Evolutionary conservation across 2,113 vertebrate species (phyloP).

Genomic region (Stigmatopora argus): DNA sequence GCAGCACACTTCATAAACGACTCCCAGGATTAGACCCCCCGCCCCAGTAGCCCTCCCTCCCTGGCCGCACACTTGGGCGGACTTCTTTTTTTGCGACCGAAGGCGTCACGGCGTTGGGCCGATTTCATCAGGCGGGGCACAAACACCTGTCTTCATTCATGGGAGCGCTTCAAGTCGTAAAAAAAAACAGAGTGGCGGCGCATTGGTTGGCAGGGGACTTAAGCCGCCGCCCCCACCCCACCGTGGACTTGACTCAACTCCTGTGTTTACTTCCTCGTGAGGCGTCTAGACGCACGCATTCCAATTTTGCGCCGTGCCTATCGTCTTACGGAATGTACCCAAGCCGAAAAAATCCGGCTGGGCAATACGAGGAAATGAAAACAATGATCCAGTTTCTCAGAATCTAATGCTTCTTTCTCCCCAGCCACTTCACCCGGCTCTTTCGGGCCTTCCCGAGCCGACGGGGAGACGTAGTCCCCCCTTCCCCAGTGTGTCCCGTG

Average conservation of each 20-base stretch:
- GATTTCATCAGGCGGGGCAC: slow-evolving; percentile 46
- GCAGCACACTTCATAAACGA: slow-evolving; percentile 50
- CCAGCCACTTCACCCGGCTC: no score
- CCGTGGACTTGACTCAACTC: slow-evolving; percentile 9
- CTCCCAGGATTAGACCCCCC: slow-evolving; percentile 40
- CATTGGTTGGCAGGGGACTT: slow-evolving; percentile 3
- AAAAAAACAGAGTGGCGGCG: slow-evolving; percentile 18
- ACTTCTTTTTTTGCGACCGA: slow-evolving; percentile 38
- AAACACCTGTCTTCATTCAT: slow-evolving; percentile 49
- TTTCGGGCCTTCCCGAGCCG: no score
- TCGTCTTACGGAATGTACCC: slow-evolving; percentile 35
- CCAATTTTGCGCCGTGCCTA: slow-evolving; percentile 11
- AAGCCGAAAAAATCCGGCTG: not conserved
- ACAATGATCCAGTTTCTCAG: not conserved
- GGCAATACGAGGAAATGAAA: not conserved
- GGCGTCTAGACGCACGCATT: slow-evolving; percentile 47
- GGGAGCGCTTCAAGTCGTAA: slow-evolving; percentile 23
- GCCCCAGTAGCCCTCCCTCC: slow-evolving; percentile 9
- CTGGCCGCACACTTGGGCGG: slow-evolving; percentile 16
- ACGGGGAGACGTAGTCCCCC: no score
- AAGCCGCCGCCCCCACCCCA: not conserved
- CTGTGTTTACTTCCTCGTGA: slow-evolving; percentile 16
- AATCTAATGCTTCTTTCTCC: no score
- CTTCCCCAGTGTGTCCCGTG: no score
- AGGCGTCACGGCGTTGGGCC: slow-evolving; percentile 36